Conservation (phyloP, 35 echinoderm and acorn worm genomes). For the Strongylocentrotus purpuratus region DNA sequence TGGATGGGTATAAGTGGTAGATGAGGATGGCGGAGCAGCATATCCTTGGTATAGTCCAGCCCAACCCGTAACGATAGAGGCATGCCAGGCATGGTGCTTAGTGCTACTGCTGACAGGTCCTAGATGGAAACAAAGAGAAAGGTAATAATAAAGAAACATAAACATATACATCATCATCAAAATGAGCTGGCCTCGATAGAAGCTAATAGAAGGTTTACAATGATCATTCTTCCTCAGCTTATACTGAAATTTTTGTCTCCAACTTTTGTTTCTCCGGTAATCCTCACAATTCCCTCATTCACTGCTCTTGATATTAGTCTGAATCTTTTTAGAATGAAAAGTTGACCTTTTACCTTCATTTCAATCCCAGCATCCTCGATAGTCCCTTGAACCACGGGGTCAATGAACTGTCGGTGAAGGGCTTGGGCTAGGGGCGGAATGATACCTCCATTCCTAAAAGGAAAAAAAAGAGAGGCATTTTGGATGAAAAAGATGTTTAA, state of each 20-base stretch:
- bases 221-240: no score
- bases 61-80: slow-evolving; percentile 81
- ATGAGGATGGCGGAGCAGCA: slow-evolving; percentile 49
- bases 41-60: slow-evolving; percentile 81
- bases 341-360: slow-evolving; percentile 64
- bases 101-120: slow-evolving; percentile 88
- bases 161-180: no score
- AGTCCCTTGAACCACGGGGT: slow-evolving; percentile 79
- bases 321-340: not conserved
- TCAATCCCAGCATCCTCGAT: slow-evolving; percentile 45
- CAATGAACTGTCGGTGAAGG: slow-evolving; percentile 82
- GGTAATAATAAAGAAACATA: not conserved
- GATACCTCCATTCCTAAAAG: slow-evolving; percentile 87
- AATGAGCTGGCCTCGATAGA: no score
- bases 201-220: no score
- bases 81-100: slow-evolving; percentile 91
- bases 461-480: not conserved
- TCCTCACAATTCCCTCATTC: no score
- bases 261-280: no score
- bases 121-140: slow-evolving; percentile 27
- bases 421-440: slow-evolving; percentile 85
- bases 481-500: not conserved
- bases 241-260: no score
- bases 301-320: no score
- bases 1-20: slow-evolving; percentile 92